A percentile compares a stretch with the other conserved stretches of the same genome.
Conservation (phyloP, 2,888 invertebrate genomes). For the Zaprionus lineosus region DNA sequence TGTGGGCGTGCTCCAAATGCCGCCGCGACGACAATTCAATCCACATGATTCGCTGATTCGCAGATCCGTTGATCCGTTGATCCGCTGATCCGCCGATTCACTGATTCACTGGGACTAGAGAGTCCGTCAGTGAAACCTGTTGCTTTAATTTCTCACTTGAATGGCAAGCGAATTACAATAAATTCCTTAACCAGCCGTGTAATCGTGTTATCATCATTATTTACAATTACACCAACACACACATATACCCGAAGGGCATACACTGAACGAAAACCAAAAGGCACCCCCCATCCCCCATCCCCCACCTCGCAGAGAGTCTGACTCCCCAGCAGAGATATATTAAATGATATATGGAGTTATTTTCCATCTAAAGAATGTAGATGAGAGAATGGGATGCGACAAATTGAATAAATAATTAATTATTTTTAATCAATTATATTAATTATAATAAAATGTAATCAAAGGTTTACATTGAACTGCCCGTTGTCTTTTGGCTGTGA, state of each 20-base stretch:
- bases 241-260: slow-evolving; percentile 3
- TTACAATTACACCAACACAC: slow-evolving; percentile 60
- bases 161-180: slow-evolving; percentile 65
- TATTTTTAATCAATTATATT: too few species aligned
- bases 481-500: not conserved
- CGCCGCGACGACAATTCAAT: slow-evolving; percentile 27
- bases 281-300: not conserved
- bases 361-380: too few species aligned
- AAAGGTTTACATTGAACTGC: not conserved
- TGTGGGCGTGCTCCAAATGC: slow-evolving; percentile 15
- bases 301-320: too few species aligned
- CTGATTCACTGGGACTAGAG: slow-evolving; percentile 24
- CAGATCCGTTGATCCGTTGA: slow-evolving; percentile 21
- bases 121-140: slow-evolving; percentile 50
- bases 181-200: slow-evolving; percentile 66
- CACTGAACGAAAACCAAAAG: not conserved
- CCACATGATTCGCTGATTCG: slow-evolving; percentile 24
- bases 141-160: slow-evolving; percentile 61
- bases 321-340: too few species aligned
- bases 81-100: slow-evolving; percentile 24
- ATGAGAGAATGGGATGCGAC: too few species aligned
- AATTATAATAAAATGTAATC: too few species aligned
- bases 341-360: too few species aligned
- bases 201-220: slow-evolving; percentile 71
- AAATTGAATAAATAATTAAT: too few species aligned